Conservation (phyloP, 1,140 invertebrate genomes). For the Drosophila sucinea region DNA sequence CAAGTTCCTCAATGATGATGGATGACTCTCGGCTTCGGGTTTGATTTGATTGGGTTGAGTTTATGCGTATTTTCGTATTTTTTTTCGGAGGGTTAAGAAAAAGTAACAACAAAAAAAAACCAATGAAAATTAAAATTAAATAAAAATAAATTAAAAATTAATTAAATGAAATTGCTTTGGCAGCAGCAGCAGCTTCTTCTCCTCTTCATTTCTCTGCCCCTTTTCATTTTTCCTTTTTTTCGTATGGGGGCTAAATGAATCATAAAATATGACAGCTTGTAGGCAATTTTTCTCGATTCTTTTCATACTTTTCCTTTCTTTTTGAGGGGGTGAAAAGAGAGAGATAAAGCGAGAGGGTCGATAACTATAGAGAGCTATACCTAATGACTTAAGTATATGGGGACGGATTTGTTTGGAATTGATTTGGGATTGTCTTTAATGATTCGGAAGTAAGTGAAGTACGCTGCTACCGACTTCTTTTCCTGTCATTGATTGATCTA, state of each 20-base stretch:
- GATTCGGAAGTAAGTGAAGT: conserved; percentile 64
- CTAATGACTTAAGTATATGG: conserved; percentile 57
- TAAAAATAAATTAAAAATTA: conserved; percentile 78
- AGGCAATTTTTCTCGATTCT: conserved; percentile 28
- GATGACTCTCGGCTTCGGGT: conserved; percentile 64
- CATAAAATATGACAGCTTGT: conserved; percentile 63
- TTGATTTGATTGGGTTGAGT: conserved; percentile 56
- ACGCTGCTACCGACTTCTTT: conserved; percentile 33
- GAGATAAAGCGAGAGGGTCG: conserved; percentile 21
- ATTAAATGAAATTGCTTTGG: conserved; percentile 71
- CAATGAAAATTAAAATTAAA: conserved; percentile 57
- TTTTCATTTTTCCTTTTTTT: conserved; percentile 6
- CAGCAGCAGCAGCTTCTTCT: conserved; percentile 29
- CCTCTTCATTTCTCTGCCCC: not conserved
- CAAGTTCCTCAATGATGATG: conserved; percentile 66
- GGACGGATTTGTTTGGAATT: conserved; percentile 14
- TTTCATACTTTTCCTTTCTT: conserved; percentile 1
- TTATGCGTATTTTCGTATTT: conserved; percentile 45
- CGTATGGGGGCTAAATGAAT: conserved; percentile 64
- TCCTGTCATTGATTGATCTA: conserved; percentile 61
- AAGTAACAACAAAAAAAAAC: conserved; percentile 43
- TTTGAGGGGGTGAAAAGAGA: conserved; percentile 48
- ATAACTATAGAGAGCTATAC: not conserved
- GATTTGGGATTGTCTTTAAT: conserved; percentile 47
- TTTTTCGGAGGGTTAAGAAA: no score